Evolutionary conservation across 1,140 invertebrate species (phyloP).

Genomic region (Zaprionus camerounensis): DNA sequence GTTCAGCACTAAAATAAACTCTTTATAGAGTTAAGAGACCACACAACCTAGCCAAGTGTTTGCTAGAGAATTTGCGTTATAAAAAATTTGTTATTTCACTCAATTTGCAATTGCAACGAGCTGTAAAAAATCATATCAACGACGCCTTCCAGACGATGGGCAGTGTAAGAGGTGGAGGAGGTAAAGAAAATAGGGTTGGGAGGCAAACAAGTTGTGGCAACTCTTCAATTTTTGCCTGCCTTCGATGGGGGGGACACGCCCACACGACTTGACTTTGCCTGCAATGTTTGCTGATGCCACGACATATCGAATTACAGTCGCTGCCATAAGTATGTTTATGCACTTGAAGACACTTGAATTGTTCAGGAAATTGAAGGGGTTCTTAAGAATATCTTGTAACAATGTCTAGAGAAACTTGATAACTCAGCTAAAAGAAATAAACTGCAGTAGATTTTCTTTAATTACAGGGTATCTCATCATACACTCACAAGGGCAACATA

Average conservation of each 20-base stretch:
- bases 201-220: background rate
- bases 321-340: slow-evolving; percentile 10
- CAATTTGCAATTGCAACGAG: slow-evolving; percentile 64
- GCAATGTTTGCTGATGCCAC: slow-evolving; percentile 22
- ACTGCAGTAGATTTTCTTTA: background rate
- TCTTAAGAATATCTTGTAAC: background rate
- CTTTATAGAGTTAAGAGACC: background rate
- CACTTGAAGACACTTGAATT: slow-evolving; percentile 32
- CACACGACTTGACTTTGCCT: slow-evolving; percentile 24
- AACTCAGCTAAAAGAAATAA: background rate
- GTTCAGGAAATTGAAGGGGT: background rate
- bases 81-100: slow-evolving; percentile 50
- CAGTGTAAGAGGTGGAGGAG: background rate
- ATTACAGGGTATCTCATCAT: slow-evolving; percentile 6
- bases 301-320: slow-evolving; percentile 39
- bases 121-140: slow-evolving; percentile 65
- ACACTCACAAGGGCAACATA: background rate
- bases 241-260: background rate
- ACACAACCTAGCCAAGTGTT: background rate
- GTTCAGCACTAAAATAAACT: background rate
- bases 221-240: slow-evolving; percentile 6
- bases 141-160: slow-evolving; percentile 41
- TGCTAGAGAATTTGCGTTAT: slow-evolving; percentile 13
- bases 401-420: background rate
- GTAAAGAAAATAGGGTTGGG: background rate